phyloP scores from a whole-genome alignment of 2,888 invertebrate genomes.

The Sarcophaga caerulescens region DNA sequence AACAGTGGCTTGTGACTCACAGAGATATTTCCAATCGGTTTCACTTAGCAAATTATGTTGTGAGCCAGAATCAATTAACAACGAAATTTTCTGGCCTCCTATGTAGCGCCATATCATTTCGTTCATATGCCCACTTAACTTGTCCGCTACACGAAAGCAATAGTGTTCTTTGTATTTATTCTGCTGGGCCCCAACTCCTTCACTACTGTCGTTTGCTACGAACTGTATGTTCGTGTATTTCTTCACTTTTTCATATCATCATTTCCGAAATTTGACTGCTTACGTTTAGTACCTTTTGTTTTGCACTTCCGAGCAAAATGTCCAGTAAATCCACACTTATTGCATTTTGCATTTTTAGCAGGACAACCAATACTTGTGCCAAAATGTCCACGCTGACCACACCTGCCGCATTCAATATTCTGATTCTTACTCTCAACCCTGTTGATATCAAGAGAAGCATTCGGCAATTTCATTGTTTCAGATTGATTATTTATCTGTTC shows the following conservation, averaged over 20 bases:
- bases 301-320: conserved; percentile 47
- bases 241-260: no score
- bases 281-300: conserved; percentile 34
- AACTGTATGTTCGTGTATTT: conserved; percentile 41
- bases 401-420: conserved; percentile 39
- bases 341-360: conserved; percentile 38
- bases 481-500: conserved; percentile 56
- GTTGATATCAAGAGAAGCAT: conserved; percentile 26
- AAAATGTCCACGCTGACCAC: conserved; percentile 3
- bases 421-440: conserved; percentile 27
- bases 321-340: conserved; percentile 58
- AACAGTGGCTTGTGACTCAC: conserved; percentile 38
- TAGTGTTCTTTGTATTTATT: conserved; percentile 56
- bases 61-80: conserved; percentile 38
- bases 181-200: conserved; percentile 25
- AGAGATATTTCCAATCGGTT: conserved; percentile 11
- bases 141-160: conserved; percentile 53
- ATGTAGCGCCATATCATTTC: conserved; percentile 45
- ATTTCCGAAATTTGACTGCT: conserved; percentile 22
- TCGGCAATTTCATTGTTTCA: conserved; percentile 31
- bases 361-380: conserved; percentile 20
- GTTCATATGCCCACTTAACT: conserved; percentile 36
- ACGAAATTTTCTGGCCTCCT: conserved; percentile 32
- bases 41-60: conserved; percentile 37
- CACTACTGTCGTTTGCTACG: conserved; percentile 32